These are phyloP conservation scores for Columbina picui DNA, from an alignment of 2,113 vertebrate species.

Conservation along the genomic window DNA sequence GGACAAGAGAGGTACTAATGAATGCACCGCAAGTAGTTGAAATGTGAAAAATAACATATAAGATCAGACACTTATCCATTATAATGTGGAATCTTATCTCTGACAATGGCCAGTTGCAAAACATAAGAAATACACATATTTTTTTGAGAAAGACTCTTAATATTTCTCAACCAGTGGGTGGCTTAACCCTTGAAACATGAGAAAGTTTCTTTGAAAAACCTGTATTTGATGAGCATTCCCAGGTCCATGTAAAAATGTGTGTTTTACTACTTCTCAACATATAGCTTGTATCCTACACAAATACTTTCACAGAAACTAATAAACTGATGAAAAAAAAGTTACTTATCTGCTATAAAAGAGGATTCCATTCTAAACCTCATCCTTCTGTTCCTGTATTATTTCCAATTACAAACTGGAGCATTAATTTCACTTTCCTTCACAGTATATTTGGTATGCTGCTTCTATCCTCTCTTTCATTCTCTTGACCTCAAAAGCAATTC, in stretches of 20 bases:
- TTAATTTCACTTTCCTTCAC: neutral
- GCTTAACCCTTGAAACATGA: neutral
- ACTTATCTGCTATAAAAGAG: neutral
- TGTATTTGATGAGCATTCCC: neutral
- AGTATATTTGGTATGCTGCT: neutral
- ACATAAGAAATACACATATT: neutral
- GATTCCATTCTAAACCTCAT: neutral
- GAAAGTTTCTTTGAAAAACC: neutral
- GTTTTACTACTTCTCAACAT: neutral
- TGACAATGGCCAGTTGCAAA: neutral
- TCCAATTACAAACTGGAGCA: neutral
- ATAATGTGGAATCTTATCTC: neutral
- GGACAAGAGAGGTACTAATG: neutral
- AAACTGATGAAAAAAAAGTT: neutral
- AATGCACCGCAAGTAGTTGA: neutral
- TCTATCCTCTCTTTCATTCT: neutral
- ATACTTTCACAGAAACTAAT: neutral
- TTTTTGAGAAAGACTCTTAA: neutral
- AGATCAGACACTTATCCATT: neutral
- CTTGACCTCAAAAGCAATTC: neutral
- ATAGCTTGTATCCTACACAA: neutral
- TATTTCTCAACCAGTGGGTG: neutral
- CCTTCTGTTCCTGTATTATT: neutral
- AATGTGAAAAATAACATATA: neutral
- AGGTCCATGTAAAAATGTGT: neutral